Evolutionary conservation across 1,140 invertebrate species (phyloP).

Genomic region (Drosophila arawakana): DNA sequence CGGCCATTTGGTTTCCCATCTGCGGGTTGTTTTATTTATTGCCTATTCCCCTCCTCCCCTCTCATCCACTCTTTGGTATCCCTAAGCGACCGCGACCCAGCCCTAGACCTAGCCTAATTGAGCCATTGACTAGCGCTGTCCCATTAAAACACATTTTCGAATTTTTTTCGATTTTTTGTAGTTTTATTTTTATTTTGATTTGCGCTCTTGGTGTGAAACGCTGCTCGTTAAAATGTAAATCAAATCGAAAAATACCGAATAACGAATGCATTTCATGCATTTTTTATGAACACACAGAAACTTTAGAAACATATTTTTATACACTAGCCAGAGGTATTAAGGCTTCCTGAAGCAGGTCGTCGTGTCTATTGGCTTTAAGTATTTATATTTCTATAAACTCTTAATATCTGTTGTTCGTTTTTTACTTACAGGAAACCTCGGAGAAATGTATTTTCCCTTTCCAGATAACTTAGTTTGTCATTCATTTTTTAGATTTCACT

Average conservation of each 20-base stretch:
- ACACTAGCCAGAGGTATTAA: no score
- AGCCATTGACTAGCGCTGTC: conserved; percentile 72
- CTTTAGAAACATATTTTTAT: conserved; percentile 58
- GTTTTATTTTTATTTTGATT: conserved; percentile 41
- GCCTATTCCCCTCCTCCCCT: conserved; percentile 21
- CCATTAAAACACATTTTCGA: conserved; percentile 55
- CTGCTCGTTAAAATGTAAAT: conserved; percentile 73
- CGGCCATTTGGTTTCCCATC: conserved; percentile 41
- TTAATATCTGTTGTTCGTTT: no score
- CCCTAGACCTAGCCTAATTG: conserved; percentile 61
- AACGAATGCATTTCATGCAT: conserved; percentile 37
- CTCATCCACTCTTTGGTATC: not conserved
- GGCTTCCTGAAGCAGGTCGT: no score
- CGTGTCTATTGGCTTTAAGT: no score
- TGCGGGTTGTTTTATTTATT: conserved; percentile 76
- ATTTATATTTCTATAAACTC: no score
- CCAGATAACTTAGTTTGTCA: no score
- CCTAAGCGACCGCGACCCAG: not conserved
- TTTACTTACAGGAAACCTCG: no score
- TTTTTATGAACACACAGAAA: conserved; percentile 48
- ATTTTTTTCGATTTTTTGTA: conserved; percentile 3
- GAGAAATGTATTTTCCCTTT: no score
- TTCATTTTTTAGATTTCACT: no score
- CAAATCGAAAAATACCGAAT: conserved; percentile 30
- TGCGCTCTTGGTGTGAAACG: conserved; percentile 49